A percentile compares a stretch with the other conserved stretches of the same genome.
phyloP scores from a whole-genome alignment of 2,797 vertebrate species.

The Paramormyrops hopkinsi region DNA sequence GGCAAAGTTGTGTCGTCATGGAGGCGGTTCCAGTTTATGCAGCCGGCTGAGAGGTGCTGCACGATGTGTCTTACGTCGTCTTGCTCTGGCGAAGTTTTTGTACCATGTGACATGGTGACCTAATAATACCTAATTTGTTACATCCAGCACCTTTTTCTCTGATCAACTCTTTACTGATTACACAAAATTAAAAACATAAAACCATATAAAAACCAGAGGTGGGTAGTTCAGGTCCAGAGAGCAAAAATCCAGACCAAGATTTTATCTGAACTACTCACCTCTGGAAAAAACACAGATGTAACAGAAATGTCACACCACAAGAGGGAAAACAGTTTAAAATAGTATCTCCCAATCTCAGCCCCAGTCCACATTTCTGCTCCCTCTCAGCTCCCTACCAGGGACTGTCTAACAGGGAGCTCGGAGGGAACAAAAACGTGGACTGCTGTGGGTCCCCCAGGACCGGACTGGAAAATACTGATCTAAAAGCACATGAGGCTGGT shows the following conservation, averaged over 20 bases:
- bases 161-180: not conserved
- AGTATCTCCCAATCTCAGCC: not conserved
- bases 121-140: not conserved
- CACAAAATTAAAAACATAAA: not conserved
- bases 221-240: not conserved
- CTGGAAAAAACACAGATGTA: not conserved
- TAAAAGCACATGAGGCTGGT: not conserved
- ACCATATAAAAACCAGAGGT: not conserved
- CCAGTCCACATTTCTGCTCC: not conserved
- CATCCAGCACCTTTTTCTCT: not conserved
- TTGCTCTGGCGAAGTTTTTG: no score
- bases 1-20: no score
- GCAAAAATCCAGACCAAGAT: not conserved
- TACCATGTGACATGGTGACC: no score
- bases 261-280: not conserved
- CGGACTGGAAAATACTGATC: not conserved
- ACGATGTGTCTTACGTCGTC: no score
- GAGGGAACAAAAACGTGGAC: not conserved
- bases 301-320: not conserved
- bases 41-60: no score
- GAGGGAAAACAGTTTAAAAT: not conserved
- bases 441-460: not conserved
- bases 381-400: not conserved
- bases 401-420: not conserved
- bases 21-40: no score